Evolutionary conservation across 2,113 vertebrate species (phyloP).

Genomic region (Apaloderma vittatum): DNA sequence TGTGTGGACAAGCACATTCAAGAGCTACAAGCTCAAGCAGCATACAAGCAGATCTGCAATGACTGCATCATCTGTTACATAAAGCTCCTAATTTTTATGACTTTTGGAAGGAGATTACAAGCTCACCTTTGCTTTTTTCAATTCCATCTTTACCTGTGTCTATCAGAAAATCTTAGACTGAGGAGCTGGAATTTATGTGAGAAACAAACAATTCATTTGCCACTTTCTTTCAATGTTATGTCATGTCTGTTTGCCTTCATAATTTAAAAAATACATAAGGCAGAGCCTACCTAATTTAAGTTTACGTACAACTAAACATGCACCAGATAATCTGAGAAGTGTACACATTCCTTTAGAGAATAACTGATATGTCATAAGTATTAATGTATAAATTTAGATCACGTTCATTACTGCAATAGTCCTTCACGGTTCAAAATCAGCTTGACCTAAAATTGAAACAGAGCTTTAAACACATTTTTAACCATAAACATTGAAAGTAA

Average conservation of each 20-base stretch:
- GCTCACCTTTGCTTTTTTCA: not conserved
- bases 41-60: not conserved
- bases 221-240: not conserved
- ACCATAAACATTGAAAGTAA: not conserved
- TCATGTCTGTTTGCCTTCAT: not conserved
- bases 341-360: not conserved
- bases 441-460: not conserved
- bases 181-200: not conserved
- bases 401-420: not conserved
- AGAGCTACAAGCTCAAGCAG: not conserved
- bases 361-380: not conserved
- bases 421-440: not conserved
- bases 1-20: not conserved
- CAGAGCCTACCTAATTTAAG: not conserved
- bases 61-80: not conserved
- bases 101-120: not conserved
- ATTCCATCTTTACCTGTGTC: not conserved
- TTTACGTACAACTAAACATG: not conserved
- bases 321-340: not conserved
- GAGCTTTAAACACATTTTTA: not conserved
- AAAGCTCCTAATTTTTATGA: not conserved
- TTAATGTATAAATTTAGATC: not conserved
- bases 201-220: not conserved
- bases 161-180: not conserved
- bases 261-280: not conserved